Evolutionary conservation across 2,888 invertebrate species (phyloP), one percentile per base, ranked within the genome.

Genomic region (Amphipyra tragopoginis): DNA sequence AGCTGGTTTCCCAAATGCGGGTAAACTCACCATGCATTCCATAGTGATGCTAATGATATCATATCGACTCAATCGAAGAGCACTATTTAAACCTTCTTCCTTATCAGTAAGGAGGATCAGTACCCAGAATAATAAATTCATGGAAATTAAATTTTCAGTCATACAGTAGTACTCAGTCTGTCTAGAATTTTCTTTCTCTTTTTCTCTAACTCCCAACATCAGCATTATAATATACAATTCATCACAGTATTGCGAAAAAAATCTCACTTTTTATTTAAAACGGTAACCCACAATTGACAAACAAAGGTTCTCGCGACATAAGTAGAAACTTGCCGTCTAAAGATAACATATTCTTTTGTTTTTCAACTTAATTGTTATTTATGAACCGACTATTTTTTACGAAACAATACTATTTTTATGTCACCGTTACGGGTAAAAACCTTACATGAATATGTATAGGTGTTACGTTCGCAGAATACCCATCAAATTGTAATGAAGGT

Each of bases 381-480:
- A 84, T 86, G 88, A 89, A 87, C 83, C 75, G 76, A 68, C 80
- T 85, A 90, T 93, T 94, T 94, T 93, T 92, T 90, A 87, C 75
- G 72, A 80, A 84, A 92, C 91, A 92, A 92, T 89, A 79, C 86
- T 83, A 88, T 89, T 91, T 89, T 90, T 90, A 89, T 90, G 93
- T 90, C 90, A 89, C 91, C 87, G 91, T 90, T 90, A 89, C 90
- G 88, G 83, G 79, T 92, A 92, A 93, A 93, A 93, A 91, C 89
- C 85, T 13, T 50, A 34, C 71, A 86, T 93, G 88, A 91, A 93
- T 92, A 92, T 92, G 82, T 79, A 92, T 88, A 42, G 13, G 15
- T 54, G 54, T 69, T 68, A 68, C 74, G 65, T 62, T 43, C 40
- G 55, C 58, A 33, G 47, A 57, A 60, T 52, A 51, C 9, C 39